Evolutionary conservation across 2,888 invertebrate genomes (phyloP), one percentile per base, ranked within the genome.

Genomic region (Hirtodrosophila trivittata): DNA sequence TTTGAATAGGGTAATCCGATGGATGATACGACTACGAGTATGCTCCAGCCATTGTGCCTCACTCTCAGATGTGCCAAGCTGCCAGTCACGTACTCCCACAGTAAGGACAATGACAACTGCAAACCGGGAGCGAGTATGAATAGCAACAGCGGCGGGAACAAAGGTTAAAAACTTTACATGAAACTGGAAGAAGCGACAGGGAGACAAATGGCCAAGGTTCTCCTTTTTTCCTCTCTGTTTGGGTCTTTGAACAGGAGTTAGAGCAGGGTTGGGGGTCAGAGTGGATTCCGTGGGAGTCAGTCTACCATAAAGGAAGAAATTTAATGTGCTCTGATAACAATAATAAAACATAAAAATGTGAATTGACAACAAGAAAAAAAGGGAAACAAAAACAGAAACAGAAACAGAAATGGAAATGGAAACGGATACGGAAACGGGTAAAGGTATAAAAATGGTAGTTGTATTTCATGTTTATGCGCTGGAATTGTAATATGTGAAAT

Each of bases 101-200:
- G 25, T 7, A n/a, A 32, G 28, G 42, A 66, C 16, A 14, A 10
- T 3, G 10, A 46, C 35, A 58, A 43, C 49, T 50, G n/a, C 21
- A 45, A 49, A 38, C n/a, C n/a, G n/a, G n/a, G n/a, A n/a, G n/a
- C n/a, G n/a, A n/a, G n/a, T n/a, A 43, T 25, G 49, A 38, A 5
- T 41, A 26, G 35, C 42, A 71, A 60, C 51, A 59, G 45, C 58
- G 37, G 52, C n/a, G n/a, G n/a, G 49, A 66, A 60, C 62, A 74
- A 77, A 81, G 67, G 62, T 65, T 63, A 71, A 68, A 62, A 81
- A 77, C 77, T 77, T 81, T 47, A 63, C 58, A 49, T 46, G 49
- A 28, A 67, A 70, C 59, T 47, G 56, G 66, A 56, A 55, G 58
- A 50, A n/a, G n/a, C n/a, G 46, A 64, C 63, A 55, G 59, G 41